Evolutionary conservation across 2,888 invertebrate species (phyloP).

Genomic region (Eudasyphora cyanicolor): DNA sequence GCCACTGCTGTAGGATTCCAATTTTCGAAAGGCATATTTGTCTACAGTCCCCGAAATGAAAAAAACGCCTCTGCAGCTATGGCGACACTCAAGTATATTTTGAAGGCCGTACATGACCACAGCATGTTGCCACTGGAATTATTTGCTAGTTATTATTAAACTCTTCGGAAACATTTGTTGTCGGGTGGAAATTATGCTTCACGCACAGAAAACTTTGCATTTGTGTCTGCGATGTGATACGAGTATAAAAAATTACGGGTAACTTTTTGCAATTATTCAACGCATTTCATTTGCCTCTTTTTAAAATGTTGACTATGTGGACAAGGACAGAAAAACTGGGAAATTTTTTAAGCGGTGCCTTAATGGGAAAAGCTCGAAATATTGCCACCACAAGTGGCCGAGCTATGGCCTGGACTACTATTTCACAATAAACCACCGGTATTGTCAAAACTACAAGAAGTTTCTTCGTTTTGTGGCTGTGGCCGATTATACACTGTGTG

Average conservation of each 20-base stretch:
- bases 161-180: background rate
- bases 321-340: background rate
- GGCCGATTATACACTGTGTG: background rate
- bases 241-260: too few species aligned
- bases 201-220: background rate
- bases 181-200: background rate
- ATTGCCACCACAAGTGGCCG: background rate
- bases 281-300: background rate
- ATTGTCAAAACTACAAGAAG: background rate
- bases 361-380: background rate
- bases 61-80: background rate
- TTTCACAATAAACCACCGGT: background rate
- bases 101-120: background rate
- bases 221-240: background rate
- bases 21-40: too few species aligned
- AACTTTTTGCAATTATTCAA: too few species aligned
- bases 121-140: background rate
- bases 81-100: background rate
- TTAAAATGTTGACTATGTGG: background rate
- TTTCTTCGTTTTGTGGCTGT: background rate
- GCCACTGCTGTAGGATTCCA: too few species aligned
- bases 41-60: background rate
- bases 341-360: background rate
- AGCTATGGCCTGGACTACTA: too few species aligned
- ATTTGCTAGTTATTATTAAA: background rate